Base-by-base conservation (phyloP, 2,797 vertebrate species). In the Pantherophis vulpinus region DNA sequence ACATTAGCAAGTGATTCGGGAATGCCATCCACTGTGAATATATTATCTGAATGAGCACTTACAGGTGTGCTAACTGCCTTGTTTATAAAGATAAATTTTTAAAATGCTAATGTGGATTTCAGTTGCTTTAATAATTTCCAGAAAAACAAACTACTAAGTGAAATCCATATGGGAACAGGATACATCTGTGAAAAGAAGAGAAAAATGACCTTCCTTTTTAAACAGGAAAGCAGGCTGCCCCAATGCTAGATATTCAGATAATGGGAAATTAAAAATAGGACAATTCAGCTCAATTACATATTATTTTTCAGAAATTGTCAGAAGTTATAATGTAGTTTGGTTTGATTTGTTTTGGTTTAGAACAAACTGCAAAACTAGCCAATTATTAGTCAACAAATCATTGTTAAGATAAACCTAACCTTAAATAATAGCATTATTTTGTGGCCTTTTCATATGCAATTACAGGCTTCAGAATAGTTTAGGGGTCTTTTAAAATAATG, bases 181-280 rank as follows among this genome's bases (percentile, higher is more conserved):
- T 90, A 96, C 18, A 3, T 92, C 93, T 94, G 12, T 89, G 95
- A 96, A 95, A 97, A 95, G 86, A 93, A 95, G 94, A 97, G 94
- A 93, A 94, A 18, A 90, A 25, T 10, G 14, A 89, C 83, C 6
- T 2, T 70, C 88, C 70, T 87, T 94, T 74, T 18, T 32, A 95
- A 97, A 96, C 95, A 97, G 96, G 96, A 97, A 97, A 18, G 51
- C 91, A 91, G 20, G 4, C 25, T 86, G 90, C 42, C 88, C 1
- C 16, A 89, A 23, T 6, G 51, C 58, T n/a, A 5, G 55, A 55
- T 70, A 18, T 74, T 60, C 63, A 88, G 20, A 91, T 60, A 87
- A 58, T 59, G 29, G 42, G 27, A 91, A 29, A n/a, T 83, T 54
- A 83, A 88, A 90, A 58, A 93, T 14, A n/a, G 13, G 55, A 4